phyloP scores from a whole-genome alignment of 2,888 invertebrate species.

The Lepidochitona cinerea region DNA sequence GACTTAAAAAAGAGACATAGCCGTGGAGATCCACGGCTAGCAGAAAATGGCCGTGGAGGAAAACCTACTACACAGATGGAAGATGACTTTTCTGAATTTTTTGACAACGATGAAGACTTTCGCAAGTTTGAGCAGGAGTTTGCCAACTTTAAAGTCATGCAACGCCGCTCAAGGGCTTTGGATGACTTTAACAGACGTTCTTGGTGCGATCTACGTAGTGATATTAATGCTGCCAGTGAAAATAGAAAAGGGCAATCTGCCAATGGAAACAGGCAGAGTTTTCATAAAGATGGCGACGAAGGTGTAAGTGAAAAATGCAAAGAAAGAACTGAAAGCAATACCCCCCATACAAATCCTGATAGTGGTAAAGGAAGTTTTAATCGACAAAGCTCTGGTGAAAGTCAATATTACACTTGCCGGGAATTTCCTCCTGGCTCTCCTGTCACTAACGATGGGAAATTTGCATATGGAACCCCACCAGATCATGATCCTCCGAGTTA shows the following conservation, averaged over 20 bases:
- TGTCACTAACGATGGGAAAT: neutral
- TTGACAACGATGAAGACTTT: conserved; percentile 61
- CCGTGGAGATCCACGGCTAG: conserved; percentile 2
- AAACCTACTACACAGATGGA: conserved; percentile 14
- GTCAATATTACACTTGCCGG: neutral
- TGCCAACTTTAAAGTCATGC: conserved; percentile 50
- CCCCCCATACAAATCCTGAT: neutral
- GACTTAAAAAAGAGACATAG: neutral
- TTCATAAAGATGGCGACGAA: neutral
- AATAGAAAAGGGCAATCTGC: conserved; percentile 24
- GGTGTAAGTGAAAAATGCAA: too few species aligned
- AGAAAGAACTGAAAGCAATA: too few species aligned
- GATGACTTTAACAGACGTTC: conserved; percentile 48
- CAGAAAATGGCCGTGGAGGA: conserved; percentile 17
- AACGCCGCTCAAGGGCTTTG: conserved; percentile 45
- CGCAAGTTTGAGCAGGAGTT: conserved; percentile 60
- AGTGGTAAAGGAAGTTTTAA: neutral
- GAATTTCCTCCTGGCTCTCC: neutral
- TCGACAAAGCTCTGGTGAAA: neutral
- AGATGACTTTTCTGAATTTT: conserved; percentile 55
- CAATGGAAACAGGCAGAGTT: neutral
- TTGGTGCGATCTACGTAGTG: conserved; percentile 58
- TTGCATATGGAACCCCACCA: neutral
- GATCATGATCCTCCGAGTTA: neutral
- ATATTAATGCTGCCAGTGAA: conserved; percentile 61